Evolutionary conservation across 2,113 vertebrate species (phyloP), one percentile per base, ranked within the genome.

Genomic region (Mobula birostris): DNA sequence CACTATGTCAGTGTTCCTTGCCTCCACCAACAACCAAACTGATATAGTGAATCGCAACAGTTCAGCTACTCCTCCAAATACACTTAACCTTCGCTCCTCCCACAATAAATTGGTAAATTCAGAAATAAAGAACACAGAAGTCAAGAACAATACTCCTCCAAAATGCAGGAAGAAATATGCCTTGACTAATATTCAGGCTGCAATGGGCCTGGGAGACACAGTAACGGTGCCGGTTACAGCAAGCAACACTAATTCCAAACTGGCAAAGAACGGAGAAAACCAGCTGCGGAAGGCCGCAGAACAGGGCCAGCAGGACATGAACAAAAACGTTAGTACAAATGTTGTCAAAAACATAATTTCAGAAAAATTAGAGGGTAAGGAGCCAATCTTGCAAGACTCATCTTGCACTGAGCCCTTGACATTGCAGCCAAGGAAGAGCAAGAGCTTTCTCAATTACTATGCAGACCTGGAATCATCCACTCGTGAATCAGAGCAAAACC

Each of bases 231-330:
- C 96, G 93, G 95, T 98, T 78, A 95, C 97, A 97, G 96, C 97
- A 27, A 98, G 96, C 70, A 95, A 97, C 82, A 96, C 98, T 95
- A 99, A 99, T 95, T 98, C 98, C 19, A 99, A 99, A 95, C 96
- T 99, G 95, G 98, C 98, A 70, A 99, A 99, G 96, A 99, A 99
- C 58, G 98, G 99, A 1, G 98, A 99, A 96, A 99, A 99, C 97
- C 98, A 99, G 96, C 98, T 99, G 94, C 97, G 98, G 66, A 98
- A 99, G 95, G 98, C 98, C 0, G 98, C 98, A 0, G 99, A 99
- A 80, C 97, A 97, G 87, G 97, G 97, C 15, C 97, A 97, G 82
- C 96, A 98, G 95, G 98, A 99, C 96, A 97, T 97, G 94, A 98
- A 97, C 94, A 98, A 96, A 94, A 98, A 98, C 95, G 95, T 97